phyloP scores from a whole-genome alignment of 2,113 vertebrate genomes.

The Alligator mississippiensis region DNA sequence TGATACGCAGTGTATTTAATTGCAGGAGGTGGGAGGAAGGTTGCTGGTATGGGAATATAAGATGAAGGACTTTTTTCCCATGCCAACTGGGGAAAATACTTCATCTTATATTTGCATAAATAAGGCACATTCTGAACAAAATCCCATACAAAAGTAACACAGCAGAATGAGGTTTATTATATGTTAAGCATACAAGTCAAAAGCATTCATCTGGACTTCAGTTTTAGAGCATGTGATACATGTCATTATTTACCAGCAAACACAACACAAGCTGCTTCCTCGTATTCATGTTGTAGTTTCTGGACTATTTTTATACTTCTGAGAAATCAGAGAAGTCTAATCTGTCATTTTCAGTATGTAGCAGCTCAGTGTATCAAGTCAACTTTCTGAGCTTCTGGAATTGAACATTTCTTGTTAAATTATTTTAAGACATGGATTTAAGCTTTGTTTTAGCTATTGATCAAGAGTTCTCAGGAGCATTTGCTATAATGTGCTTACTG shows the following conservation, averaged over 20 bases:
- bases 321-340: not conserved
- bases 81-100: too few species aligned
- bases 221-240: slow-evolving; percentile 15
- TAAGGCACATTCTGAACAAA: not conserved
- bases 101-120: too few species aligned
- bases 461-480: not conserved
- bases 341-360: not conserved
- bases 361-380: not conserved
- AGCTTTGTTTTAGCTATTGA: too few species aligned
- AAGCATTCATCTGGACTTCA: not conserved
- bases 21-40: not conserved
- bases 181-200: not conserved
- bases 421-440: not conserved
- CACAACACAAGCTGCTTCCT: slow-evolving; percentile 31
- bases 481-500: accelerated
- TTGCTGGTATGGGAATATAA: too few species aligned
- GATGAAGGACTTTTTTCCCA: too few species aligned
- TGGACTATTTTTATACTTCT: not conserved
- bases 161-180: not conserved
- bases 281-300: not conserved
- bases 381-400: not conserved
- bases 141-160: not conserved
- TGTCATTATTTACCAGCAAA: slow-evolving; percentile 22
- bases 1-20: not conserved
- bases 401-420: not conserved